A percentile compares a stretch with the other conserved stretches of the same genome.
These are phyloP conservation scores for Spilosoma lubricipeda DNA, from an alignment of 2,888 invertebrate species.

Conservation along the genomic window DNA sequence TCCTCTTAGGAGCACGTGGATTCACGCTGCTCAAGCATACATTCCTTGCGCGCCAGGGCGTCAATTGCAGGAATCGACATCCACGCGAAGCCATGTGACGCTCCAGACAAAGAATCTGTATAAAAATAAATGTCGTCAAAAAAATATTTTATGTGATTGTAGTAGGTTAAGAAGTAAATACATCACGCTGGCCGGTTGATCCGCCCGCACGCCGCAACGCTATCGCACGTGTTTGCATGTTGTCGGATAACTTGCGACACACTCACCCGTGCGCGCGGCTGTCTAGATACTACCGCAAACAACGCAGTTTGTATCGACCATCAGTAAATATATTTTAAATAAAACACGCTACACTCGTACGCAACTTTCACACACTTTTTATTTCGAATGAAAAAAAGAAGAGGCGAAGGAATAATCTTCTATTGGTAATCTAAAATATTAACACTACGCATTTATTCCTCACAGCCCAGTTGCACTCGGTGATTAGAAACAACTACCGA, in stretches of 20 bases:
- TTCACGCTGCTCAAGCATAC: conserved; percentile 52
- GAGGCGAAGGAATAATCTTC: background rate
- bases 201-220: background rate
- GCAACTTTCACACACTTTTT: background rate
- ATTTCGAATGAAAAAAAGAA: background rate
- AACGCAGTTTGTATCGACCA: conserved; percentile 4
- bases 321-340: background rate
- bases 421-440: background rate
- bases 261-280: conserved; percentile 24
- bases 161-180: conserved; percentile 5
- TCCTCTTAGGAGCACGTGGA: conserved; percentile 66
- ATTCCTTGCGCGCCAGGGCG: conserved; percentile 68
- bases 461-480: too few species aligned
- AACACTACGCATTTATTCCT: background rate
- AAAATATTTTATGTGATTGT: background rate
- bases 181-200: conserved; percentile 7
- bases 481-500: too few species aligned
- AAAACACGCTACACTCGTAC: background rate
- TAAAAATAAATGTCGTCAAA: conserved; percentile 15
- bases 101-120: conserved; percentile 72
- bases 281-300: conserved; percentile 26
- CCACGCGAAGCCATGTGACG: conserved; percentile 78
- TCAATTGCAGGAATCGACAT: conserved; percentile 63
- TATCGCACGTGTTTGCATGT: conserved; percentile 27
- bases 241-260: conserved; percentile 1